Evolutionary conservation across 1,140 invertebrate genomes (phyloP).

Genomic region (Lerema accius): DNA sequence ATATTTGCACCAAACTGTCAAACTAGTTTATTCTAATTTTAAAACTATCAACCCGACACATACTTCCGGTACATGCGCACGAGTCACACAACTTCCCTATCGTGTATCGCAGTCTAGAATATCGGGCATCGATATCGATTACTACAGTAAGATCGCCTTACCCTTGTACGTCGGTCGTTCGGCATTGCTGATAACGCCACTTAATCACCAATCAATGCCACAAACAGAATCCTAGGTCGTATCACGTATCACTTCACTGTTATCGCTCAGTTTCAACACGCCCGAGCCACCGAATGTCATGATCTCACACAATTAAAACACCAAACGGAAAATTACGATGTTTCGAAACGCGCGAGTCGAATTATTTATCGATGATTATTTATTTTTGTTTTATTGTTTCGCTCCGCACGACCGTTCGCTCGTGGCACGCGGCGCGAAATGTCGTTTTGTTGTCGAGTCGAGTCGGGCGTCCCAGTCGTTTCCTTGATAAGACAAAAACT

Average conservation of each 20-base stretch:
- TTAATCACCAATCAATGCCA: constrained; percentile 21
- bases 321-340: constrained; percentile 14
- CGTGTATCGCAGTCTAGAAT: background rate
- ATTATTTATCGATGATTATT: constrained; percentile 5
- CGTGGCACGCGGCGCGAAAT: constrained; percentile 36
- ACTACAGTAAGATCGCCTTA: constrained; percentile 18
- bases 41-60: too few relatives aligned
- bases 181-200: constrained; percentile 24
- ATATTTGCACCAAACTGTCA: too few relatives aligned
- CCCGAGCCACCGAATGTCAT: constrained; percentile 7
- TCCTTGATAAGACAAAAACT: constrained; percentile 45
- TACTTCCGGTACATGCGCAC: constrained; percentile 2
- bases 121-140: constrained; percentile 10
- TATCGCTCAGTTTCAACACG: constrained; percentile 22
- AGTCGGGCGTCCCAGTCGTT: constrained; percentile 24
- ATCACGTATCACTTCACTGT: constrained; percentile 6
- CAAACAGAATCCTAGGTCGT: constrained; percentile 9
- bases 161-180: constrained; percentile 26
- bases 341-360: constrained; percentile 20
- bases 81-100: background rate
- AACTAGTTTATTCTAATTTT: too few relatives aligned
- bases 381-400: background rate
- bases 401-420: constrained; percentile 34
- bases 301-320: constrained; percentile 21
- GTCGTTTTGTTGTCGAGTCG: constrained; percentile 11